Base-by-base conservation (phyloP, 2,888 invertebrate species). In the Ectobius pallidus region DNA sequence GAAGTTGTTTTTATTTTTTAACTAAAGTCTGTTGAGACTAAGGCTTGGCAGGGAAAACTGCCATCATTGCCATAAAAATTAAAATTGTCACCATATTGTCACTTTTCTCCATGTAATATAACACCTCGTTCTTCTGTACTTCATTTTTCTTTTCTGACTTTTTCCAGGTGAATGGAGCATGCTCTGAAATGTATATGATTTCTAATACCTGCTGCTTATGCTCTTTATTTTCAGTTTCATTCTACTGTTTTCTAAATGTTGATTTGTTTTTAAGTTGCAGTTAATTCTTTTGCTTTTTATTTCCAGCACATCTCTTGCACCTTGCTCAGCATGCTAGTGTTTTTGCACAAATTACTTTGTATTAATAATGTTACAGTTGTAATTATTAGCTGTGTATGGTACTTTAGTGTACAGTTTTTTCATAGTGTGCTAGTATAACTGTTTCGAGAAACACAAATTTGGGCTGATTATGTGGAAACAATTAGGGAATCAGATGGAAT, bases 151-250 rank as follows among this genome's bases (percentile, higher is more conserved):
- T 30, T 16, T 9, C n/a, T 44, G 25, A 27, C 25, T 72, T 75
- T 71, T 75, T 77, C 63, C 71, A 77, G 77, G 77, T 78, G 78
- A 78, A 75, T 77, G 74, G 22, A 44, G 20, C 34, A 22, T 67
- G 67, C 44, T 34, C 27, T 46, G 22, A 52, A 9, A 18, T 18
- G 9, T 18, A 65, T 42, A 65, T 34, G n/a, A n/a, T n/a, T n/a
- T 62, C 34, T 58, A 61, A 46, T 70, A 44, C 70, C 49, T 67
- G 39, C 63, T n/a, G n/a, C n/a, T 44, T 73, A 46, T 72, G 73
- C 39, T 73, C 49, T 76, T 70, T 62, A 70, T 73, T 75, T 67
- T 63, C 73, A 74, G 71, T 73, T 75, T 61, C 44, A 55, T n/a
- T n/a, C 49, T 70, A 7, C 52, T 34, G 32, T 25, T 18, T n/a